phyloP scores from a whole-genome alignment of 1,140 invertebrate species.

The Camponotus pennsylvanicus region DNA sequence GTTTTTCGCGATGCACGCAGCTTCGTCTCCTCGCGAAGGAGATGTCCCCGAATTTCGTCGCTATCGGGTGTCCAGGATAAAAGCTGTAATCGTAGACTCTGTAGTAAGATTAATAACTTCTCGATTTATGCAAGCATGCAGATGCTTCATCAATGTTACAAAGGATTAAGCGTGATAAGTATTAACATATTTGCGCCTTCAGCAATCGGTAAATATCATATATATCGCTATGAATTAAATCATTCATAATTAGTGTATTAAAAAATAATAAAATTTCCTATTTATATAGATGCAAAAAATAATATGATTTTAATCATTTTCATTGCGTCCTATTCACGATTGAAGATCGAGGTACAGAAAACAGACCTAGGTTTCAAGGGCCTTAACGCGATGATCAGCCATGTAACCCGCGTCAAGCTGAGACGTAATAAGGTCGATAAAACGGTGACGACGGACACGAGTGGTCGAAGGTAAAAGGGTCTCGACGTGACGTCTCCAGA shows the following conservation, averaged over 20 bases:
- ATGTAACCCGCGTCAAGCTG: constrained; percentile 15
- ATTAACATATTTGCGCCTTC: not conserved
- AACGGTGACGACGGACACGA: constrained; percentile 42
- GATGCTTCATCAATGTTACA: not conserved
- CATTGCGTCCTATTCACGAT: not conserved
- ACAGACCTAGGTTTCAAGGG: not conserved
- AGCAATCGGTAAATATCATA: not conserved
- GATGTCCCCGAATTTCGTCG: constrained; percentile 24
- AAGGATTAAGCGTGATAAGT: not conserved
- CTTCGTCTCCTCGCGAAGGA: not conserved
- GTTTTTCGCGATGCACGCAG: constrained; percentile 26
- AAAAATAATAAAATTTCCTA: not conserved
- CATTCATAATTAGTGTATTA: not conserved
- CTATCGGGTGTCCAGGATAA: not conserved
- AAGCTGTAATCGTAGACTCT: not conserved
- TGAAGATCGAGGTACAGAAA: constrained; percentile 31
- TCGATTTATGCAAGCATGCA: not conserved
- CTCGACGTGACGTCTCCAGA: constrained; percentile 38
- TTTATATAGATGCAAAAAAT: not conserved
- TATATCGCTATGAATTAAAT: not conserved
- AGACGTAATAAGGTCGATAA: constrained; percentile 74
- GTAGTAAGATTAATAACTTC: not conserved
- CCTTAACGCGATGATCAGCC: constrained; percentile 14
- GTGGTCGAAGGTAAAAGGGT: constrained; percentile 45
- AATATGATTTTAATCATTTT: not conserved